Percentiles rank a stretch among this genome's conserved stretches.
phyloP scores from a whole-genome alignment of 2,113 vertebrate species.

The Pluvianellus socialis region DNA sequence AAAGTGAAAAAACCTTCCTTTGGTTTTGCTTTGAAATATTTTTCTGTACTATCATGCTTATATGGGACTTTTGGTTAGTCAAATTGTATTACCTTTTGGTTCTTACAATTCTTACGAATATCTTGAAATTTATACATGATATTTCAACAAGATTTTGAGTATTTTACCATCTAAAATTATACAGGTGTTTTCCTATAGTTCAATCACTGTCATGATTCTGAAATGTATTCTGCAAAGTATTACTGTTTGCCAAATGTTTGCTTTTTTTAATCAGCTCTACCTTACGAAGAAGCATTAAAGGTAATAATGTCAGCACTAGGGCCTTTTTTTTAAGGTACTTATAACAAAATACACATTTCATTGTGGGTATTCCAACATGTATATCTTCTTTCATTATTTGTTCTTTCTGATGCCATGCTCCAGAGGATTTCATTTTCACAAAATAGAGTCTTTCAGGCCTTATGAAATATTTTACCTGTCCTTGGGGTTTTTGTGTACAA shows the following conservation, averaged over 20 bases:
- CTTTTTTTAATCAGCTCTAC: neutral
- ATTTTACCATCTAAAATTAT: neutral
- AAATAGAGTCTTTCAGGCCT: neutral
- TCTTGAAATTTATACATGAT: neutral
- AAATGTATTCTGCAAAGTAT: neutral
- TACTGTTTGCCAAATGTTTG: neutral
- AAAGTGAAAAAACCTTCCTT: constrained; percentile 56
- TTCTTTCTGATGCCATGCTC: neutral
- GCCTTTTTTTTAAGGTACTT: neutral
- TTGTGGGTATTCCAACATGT: neutral
- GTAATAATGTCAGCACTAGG: neutral
- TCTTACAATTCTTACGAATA: neutral
- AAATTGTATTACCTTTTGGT: neutral
- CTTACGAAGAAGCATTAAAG: neutral
- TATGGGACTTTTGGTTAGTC: neutral
- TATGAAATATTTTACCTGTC: neutral
- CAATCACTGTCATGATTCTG: too few relatives aligned
- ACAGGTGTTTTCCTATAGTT: neutral
- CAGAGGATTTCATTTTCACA: neutral
- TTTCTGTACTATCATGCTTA: constrained; percentile 52
- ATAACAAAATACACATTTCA: neutral
- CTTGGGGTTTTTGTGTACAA: neutral
- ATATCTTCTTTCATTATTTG: neutral
- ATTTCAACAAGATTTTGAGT: neutral
- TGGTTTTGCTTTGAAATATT: constrained; percentile 44